Evolutionary conservation across 2,113 vertebrate species (phyloP).

Genomic region (Psittacula cyanocephala): DNA sequence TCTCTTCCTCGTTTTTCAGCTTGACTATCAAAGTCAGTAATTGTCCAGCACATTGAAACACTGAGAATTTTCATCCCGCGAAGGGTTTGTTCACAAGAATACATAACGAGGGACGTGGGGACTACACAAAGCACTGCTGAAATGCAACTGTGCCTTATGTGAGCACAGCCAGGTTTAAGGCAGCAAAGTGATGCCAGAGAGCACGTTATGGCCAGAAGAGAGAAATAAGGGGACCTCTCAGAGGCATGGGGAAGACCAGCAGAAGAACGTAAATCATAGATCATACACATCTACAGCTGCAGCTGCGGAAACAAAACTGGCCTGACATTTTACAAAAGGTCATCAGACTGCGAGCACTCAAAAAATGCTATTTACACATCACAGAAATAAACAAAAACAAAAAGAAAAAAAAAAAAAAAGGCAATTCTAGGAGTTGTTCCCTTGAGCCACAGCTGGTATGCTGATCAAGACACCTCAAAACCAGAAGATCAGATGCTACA

Average conservation of each 20-base stretch:
- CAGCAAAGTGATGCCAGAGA: neutral
- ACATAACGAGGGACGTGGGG: neutral
- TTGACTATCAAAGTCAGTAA: neutral
- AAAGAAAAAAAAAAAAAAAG: fast-evolving
- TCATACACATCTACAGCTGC: neutral
- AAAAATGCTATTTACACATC: neutral
- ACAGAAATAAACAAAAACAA: neutral
- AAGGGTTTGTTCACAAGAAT: neutral
- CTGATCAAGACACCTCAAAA: neutral
- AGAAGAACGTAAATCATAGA: neutral
- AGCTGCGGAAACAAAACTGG: neutral
- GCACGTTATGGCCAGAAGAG: neutral
- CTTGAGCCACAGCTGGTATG: neutral
- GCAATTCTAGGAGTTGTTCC: neutral
- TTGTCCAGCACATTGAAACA: neutral
- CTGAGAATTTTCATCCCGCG: neutral
- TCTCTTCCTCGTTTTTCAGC: neutral
- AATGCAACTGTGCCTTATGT: neutral
- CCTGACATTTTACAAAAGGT: neutral
- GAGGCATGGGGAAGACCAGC: neutral
- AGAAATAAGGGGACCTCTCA: neutral
- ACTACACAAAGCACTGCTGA: neutral
- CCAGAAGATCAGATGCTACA: neutral
- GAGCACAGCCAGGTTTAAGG: neutral
- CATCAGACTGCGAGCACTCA: neutral